Evolutionary conservation across 2,113 vertebrate species (phyloP).

Genomic region (Meleagris gallopavo): DNA sequence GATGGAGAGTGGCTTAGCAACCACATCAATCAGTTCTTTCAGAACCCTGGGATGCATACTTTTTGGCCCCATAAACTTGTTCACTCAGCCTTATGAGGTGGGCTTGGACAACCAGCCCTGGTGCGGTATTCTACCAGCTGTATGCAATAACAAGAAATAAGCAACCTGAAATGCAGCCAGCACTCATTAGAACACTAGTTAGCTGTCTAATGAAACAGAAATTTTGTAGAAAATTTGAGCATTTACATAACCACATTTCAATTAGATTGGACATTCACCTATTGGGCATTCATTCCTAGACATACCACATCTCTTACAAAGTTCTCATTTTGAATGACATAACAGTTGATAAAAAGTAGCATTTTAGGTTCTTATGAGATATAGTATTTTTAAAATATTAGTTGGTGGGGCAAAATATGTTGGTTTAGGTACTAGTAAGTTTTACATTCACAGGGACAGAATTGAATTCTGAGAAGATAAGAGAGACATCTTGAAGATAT

Average conservation of each 20-base stretch:
- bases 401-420: background rate
- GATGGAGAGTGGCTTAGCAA: too few relatives aligned
- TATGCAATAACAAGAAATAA: background rate
- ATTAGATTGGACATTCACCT: background rate
- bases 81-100: too few relatives aligned
- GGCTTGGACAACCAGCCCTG: too few relatives aligned
- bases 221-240: background rate
- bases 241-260: background rate
- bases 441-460: background rate
- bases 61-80: too few relatives aligned
- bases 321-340: background rate
- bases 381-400: constrained; percentile 16
- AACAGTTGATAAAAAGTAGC: background rate
- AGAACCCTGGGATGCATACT: too few relatives aligned
- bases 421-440: background rate
- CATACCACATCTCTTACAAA: background rate
- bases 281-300: background rate
- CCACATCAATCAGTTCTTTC: too few relatives aligned
- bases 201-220: background rate
- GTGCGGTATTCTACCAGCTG: background rate
- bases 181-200: background rate
- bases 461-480: background rate
- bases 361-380: background rate
- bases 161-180: background rate
- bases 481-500: background rate